Conservation (phyloP, 1,140 invertebrate species). For the Formica selysi region DNA sequence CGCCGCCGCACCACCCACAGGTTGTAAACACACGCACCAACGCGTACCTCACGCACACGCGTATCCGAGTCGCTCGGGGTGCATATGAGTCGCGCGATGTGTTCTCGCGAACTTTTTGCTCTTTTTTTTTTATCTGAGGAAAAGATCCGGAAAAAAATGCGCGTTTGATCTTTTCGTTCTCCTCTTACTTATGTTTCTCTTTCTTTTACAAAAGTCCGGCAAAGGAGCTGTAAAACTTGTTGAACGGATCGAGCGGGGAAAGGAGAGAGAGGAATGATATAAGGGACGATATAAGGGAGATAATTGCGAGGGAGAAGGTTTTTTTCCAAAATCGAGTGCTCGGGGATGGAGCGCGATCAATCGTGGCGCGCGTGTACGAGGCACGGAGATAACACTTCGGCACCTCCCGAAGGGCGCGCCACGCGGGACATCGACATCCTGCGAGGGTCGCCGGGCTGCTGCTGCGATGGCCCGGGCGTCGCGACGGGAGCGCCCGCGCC, state of each 20-base stretch:
- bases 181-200: not conserved
- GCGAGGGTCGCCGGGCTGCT: constrained; percentile 80
- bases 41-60: constrained; percentile 57
- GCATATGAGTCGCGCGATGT: not conserved
- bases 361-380: constrained; percentile 69
- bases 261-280: not conserved
- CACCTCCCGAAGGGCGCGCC: constrained; percentile 82
- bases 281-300: not conserved
- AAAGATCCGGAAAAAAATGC: not conserved
- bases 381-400: constrained; percentile 67
- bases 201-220: not conserved
- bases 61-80: constrained; percentile 9
- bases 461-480: constrained; percentile 84
- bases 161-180: not conserved
- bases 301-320: not conserved
- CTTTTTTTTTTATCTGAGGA: not conserved
- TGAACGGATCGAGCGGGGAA: constrained; percentile 11
- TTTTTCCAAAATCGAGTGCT: constrained; percentile 45
- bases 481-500: constrained; percentile 81
- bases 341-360: constrained; percentile 73
- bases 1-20: constrained; percentile 57
- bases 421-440: constrained; percentile 83
- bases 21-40: constrained; percentile 59
- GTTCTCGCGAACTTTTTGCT: constrained; percentile 11
- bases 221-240: constrained; percentile 25